Conservation (phyloP, 2,797 vertebrate genomes). For the Amphiprion clarkii region DNA sequence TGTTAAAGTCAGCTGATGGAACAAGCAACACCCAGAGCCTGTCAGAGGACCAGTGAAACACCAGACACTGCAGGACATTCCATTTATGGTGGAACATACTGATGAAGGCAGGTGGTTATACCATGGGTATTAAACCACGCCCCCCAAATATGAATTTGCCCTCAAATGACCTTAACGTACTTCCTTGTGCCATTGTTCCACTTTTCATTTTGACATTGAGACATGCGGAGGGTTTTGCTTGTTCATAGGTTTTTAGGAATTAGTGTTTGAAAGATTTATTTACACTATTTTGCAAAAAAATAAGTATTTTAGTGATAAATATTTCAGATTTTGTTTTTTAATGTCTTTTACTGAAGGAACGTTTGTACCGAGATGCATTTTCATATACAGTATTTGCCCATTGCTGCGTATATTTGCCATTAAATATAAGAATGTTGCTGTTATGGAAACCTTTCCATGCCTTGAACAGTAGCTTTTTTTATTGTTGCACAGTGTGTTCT, state of each 20-base stretch:
- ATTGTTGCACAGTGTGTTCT: slow-evolving; percentile 52
- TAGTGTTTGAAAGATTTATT: slow-evolving; percentile 57
- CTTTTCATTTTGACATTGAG: not conserved
- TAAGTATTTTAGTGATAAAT: slow-evolving; percentile 55
- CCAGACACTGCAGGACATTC: not conserved
- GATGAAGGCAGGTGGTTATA: not conserved
- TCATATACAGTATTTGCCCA: slow-evolving; percentile 49
- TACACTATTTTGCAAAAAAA: slow-evolving; percentile 59
- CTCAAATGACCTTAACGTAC: not conserved
- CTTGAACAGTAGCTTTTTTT: slow-evolving; percentile 52
- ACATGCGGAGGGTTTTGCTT: slow-evolving; percentile 39
- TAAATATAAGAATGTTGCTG: slow-evolving; percentile 75
- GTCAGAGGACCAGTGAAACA: slow-evolving; percentile 11
- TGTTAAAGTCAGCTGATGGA: slow-evolving; percentile 27
- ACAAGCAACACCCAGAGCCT: slow-evolving; percentile 33
- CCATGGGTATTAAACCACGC: not conserved
- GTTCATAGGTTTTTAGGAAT: slow-evolving; percentile 48
- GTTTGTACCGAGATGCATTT: slow-evolving; percentile 48
- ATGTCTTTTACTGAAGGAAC: slow-evolving; percentile 42
- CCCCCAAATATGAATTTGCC: not conserved
- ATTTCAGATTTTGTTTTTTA: slow-evolving; percentile 56
- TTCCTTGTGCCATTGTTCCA: slow-evolving; percentile 18
- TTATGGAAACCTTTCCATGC: slow-evolving; percentile 58
- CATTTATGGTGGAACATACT: not conserved
- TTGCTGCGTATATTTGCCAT: slow-evolving; percentile 72